Conservation (phyloP, 2,888 invertebrate species). For the Drosophila multiciliata region DNA sequence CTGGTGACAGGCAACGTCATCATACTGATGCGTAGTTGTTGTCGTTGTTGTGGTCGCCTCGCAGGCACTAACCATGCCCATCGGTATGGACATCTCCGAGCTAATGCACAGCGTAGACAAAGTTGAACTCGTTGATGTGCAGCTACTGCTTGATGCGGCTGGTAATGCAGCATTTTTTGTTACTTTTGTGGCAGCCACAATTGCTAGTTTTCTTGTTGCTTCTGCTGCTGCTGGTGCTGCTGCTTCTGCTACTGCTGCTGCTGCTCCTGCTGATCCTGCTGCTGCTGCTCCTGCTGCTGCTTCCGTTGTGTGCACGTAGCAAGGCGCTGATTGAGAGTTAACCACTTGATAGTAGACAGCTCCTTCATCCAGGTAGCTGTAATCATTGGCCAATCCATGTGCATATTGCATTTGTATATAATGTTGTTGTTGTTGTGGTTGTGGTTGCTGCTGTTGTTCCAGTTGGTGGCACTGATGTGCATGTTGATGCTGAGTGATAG, state of each 20-base stretch:
- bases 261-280: not conserved
- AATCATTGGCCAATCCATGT: slow-evolving; percentile 37
- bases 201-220: not conserved
- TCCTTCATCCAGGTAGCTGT: slow-evolving; percentile 55
- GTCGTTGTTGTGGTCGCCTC: slow-evolving; percentile 79
- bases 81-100: slow-evolving; percentile 84
- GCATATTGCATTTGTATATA: slow-evolving; percentile 64
- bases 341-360: slow-evolving; percentile 64
- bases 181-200: slow-evolving; percentile 5
- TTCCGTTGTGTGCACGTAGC: slow-evolving; percentile 20
- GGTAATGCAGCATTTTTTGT: not conserved
- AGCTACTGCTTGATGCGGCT: slow-evolving; percentile 2
- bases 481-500: not conserved
- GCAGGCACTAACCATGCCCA: slow-evolving; percentile 72
- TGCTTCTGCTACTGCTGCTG: not conserved
- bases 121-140: slow-evolving; percentile 41
- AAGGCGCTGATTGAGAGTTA: slow-evolving; percentile 31
- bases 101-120: slow-evolving; percentile 83
- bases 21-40: slow-evolving; percentile 85
- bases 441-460: not conserved
- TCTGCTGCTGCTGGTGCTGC: slow-evolving; percentile 1
- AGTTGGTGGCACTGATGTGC: slow-evolving; percentile 4
- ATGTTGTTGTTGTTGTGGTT: slow-evolving; percentile 21
- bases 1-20: slow-evolving; percentile 74
- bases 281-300: slow-evolving; percentile 18